These are phyloP conservation scores for Acronicta aceris DNA, from an alignment of 2,888 invertebrate species.

Conservation along the genomic window DNA sequence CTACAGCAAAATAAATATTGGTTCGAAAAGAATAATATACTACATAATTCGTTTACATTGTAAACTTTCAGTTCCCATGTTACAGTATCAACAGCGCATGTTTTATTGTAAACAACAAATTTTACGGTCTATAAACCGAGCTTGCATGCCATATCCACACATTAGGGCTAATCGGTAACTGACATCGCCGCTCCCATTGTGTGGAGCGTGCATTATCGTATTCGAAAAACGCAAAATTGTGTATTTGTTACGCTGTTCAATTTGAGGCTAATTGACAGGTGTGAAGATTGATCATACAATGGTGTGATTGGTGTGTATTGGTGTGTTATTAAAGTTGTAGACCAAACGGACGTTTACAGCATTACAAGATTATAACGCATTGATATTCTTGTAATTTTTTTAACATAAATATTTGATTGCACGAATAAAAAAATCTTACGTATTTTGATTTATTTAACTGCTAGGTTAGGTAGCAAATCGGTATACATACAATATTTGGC, in stretches of 20 bases:
- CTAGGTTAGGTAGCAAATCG: too few species aligned
- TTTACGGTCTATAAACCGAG: slow-evolving; percentile 59
- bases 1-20: not conserved
- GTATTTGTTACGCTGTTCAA: slow-evolving; percentile 35
- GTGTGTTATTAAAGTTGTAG: slow-evolving; percentile 8
- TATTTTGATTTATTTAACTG: too few species aligned
- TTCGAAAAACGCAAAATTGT: slow-evolving; percentile 41
- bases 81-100: slow-evolving; percentile 17
- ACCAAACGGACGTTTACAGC: slow-evolving; percentile 1
- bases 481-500: too few species aligned
- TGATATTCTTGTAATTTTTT: not conserved
- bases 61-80: slow-evolving; percentile 28
- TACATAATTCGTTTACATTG: slow-evolving; percentile 1
- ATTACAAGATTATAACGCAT: not conserved
- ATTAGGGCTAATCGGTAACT: slow-evolving; percentile 58
- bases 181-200: slow-evolving; percentile 59
- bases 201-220: slow-evolving; percentile 31
- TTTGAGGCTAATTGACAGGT: slow-evolving; percentile 54
- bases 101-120: slow-evolving; percentile 48
- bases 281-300: slow-evolving; percentile 46
- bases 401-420: too few species aligned
- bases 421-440: too few species aligned
- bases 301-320: too few species aligned
- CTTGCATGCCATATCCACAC: slow-evolving; percentile 46
- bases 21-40: not conserved